Percentiles rank a stretch among this genome's conserved stretches.
Conservation (phyloP, 23 tunicate species). For the Styela plicata region DNA sequence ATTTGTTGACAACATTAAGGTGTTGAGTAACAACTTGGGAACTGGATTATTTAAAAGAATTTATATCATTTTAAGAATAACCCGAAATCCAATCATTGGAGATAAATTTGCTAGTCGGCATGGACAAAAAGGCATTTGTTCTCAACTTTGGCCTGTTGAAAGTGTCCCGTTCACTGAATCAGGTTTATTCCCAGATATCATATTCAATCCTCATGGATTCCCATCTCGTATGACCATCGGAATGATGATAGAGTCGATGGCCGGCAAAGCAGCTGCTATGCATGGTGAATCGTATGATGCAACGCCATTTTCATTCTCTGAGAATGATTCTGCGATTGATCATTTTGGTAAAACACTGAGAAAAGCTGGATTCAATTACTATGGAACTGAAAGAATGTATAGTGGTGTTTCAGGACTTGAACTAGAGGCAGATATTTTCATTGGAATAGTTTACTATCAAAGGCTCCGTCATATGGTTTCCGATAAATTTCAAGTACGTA, state of each 20-base stretch:
- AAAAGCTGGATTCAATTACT: slow-evolving; percentile 89
- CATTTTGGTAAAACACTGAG: slow-evolving; percentile 72
- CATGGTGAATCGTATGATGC: slow-evolving; percentile 94
- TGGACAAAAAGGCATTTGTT: slow-evolving; percentile 98
- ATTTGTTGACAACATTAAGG: slow-evolving; percentile 60
- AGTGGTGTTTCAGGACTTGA: slow-evolving; percentile 90
- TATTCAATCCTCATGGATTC: slow-evolving; percentile 99
- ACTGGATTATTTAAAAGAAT: slow-evolving; percentile 46
- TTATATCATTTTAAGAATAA: slow-evolving; percentile 49
- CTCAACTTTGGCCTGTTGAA: slow-evolving; percentile 81
- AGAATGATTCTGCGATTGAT: slow-evolving; percentile 81
- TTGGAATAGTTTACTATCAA: slow-evolving; percentile 94
- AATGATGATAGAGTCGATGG: slow-evolving; percentile 99
- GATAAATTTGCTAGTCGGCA: slow-evolving; percentile 96
- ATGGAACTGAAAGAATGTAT: slow-evolving; percentile 87
- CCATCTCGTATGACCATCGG: slow-evolving; percentile 99
- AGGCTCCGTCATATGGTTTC: slow-evolving; percentile 98
- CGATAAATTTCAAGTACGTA: slow-evolving; percentile 93
- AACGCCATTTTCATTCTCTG: slow-evolving; percentile 84
- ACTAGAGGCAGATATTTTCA: slow-evolving; percentile 90
- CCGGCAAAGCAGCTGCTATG: slow-evolving; percentile 88
- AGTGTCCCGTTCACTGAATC: slow-evolving; percentile 88
- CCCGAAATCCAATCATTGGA: slow-evolving; percentile 89
- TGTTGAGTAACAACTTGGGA: slow-evolving; percentile 49
- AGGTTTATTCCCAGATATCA: slow-evolving; percentile 94